Percentiles rank a stretch among this genome's conserved stretches.
phyloP scores from a whole-genome alignment of 2,113 vertebrate species.

The Fregetta grallaria region DNA sequence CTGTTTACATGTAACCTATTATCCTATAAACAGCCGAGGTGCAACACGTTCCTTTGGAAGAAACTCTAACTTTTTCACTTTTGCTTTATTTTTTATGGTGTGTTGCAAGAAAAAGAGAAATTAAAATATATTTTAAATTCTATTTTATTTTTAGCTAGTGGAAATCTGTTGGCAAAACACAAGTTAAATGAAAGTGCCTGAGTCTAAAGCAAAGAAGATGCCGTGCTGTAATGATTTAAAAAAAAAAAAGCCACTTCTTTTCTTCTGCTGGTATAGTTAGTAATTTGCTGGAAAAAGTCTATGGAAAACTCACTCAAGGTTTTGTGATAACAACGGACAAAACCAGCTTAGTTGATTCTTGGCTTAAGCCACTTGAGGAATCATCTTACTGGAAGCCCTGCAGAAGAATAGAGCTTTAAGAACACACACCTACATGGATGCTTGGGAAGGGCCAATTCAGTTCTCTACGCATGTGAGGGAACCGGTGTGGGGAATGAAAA shows the following conservation, averaged over 20 bases:
- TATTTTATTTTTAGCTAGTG: neutral
- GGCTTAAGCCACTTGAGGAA: neutral
- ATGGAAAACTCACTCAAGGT: neutral
- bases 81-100: neutral
- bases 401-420: neutral
- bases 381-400: neutral
- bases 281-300: neutral
- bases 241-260: neutral
- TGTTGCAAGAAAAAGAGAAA: neutral
- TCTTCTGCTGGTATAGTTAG: neutral
- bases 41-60: neutral
- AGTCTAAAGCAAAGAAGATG: neutral
- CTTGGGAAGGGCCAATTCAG: neutral
- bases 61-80: neutral
- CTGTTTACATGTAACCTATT: neutral
- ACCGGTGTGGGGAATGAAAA: neutral
- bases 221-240: neutral
- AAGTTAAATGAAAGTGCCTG: neutral
- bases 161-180: neutral
- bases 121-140: neutral
- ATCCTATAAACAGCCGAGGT: neutral
- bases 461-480: neutral
- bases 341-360: neutral
- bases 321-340: neutral
- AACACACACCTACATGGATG: neutral